Evolutionary conservation across 2,888 invertebrate genomes (phyloP).

Genomic region (Crocallis elinguaria): DNA sequence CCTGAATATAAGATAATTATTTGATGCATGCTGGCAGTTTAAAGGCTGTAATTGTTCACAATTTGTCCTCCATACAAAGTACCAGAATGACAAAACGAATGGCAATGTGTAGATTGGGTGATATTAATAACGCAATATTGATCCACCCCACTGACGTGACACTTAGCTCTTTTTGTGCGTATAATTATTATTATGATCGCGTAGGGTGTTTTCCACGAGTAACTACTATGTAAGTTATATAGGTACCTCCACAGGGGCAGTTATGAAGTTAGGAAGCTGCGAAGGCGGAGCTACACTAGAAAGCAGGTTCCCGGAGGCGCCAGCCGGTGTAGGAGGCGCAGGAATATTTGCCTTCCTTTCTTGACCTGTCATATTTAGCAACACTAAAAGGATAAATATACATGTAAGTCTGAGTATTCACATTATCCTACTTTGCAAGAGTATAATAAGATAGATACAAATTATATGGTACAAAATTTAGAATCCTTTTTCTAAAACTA

Average conservation of each 20-base stretch:
- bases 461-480: not conserved
- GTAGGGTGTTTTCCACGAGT: too few relatives aligned
- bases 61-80: too few relatives aligned
- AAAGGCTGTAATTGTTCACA: too few relatives aligned
- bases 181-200: not conserved
- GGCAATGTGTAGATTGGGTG: too few relatives aligned
- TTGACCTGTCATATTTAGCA: slow-evolving; percentile 32
- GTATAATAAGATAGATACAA: too few relatives aligned
- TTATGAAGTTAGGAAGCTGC: slow-evolving; percentile 87
- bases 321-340: slow-evolving; percentile 73
- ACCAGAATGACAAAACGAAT: too few relatives aligned
- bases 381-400: not conserved
- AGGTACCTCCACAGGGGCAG: slow-evolving; percentile 52
- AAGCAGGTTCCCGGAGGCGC: slow-evolving; percentile 83
- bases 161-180: too few relatives aligned
- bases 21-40: too few relatives aligned
- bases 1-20: not conserved
- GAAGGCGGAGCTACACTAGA: slow-evolving; percentile 89
- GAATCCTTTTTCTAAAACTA: not conserved
- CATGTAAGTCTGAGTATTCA: not conserved
- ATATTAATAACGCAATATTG: too few relatives aligned
- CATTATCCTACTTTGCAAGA: not conserved
- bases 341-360: slow-evolving; percentile 72
- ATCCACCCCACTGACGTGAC: too few relatives aligned
- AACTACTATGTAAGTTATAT: too few relatives aligned